Percentiles rank a stretch among this genome's conserved stretches.
Conservation (phyloP, 2,888 invertebrate genomes). For the Habrosyne pyritoides region DNA sequence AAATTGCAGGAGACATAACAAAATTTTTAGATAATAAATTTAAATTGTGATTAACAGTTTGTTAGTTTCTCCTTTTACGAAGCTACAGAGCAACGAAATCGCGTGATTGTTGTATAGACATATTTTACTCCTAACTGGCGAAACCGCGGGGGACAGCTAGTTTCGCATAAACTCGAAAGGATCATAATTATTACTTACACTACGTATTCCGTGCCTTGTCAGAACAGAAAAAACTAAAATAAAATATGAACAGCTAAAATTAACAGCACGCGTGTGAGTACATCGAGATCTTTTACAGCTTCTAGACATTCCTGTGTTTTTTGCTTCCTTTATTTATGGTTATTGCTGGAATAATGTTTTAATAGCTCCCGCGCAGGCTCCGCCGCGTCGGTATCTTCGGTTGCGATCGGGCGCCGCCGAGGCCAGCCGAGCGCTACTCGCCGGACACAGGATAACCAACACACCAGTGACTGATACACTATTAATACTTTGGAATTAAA, state of each 20-base stretch:
- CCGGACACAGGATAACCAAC: neutral
- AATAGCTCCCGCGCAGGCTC: slow-evolving; percentile 19
- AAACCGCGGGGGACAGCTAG: too few relatives aligned
- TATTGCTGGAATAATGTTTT: slow-evolving; percentile 9
- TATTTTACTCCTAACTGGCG: too few relatives aligned
- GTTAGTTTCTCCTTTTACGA: too few relatives aligned
- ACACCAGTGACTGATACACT: too few relatives aligned
- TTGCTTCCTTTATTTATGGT: slow-evolving; percentile 3
- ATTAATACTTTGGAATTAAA: too few relatives aligned
- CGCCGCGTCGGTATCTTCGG: slow-evolving; percentile 20
- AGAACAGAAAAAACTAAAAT: neutral
- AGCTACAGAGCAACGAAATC: too few relatives aligned
- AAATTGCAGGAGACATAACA: too few relatives aligned
- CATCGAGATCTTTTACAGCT: slow-evolving; percentile 1
- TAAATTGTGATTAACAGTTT: too few relatives aligned
- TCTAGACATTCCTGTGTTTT: slow-evolving; percentile 1
- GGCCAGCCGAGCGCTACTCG: slow-evolving; percentile 15
- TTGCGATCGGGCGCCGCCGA: slow-evolving; percentile 24
- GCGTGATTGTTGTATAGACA: too few relatives aligned
- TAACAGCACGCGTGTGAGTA: neutral
- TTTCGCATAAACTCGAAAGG: too few relatives aligned
- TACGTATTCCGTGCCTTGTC: neutral
- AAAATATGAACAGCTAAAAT: neutral
- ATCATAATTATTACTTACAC: too few relatives aligned
- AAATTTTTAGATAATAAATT: too few relatives aligned